Evolutionary conservation across 2,113 vertebrate species (phyloP), one percentile per base, ranked within the genome.

Genomic region (Silurus glanis): DNA sequence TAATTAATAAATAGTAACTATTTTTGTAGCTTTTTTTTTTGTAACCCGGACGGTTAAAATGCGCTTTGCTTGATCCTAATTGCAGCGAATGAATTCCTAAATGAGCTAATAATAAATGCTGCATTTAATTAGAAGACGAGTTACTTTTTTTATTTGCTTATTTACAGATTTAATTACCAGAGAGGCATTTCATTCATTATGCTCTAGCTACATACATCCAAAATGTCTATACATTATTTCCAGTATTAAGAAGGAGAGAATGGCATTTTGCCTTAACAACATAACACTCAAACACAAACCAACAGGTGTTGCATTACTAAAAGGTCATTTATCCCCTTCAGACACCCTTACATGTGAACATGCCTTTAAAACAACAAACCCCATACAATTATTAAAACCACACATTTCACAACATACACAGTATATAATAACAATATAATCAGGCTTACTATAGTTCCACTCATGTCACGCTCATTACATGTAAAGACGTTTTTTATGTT

Each of bases 51-150:
- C 3, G 19, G 49, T 86, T 75, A 75, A 49, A 74, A 64, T 83
- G 49, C 14, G 6, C 17, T 28, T 16, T 49, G 6, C 61, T 21
- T 83, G 69, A 8, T 2, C 69, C 6, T 71, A 71, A 71, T 47
- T 69, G 72, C 75, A 67, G 58, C 62, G n/a, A 83, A 82, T 83
- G 61, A 59, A 62, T 81, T 80, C 67, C 25, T 76, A 67, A 62
- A 55, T 83, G 85, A 71, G 28, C 47, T 58, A 45, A 88, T 74
- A 78, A 82, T 28, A 88, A 85, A 78, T 56, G 64, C 7, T 78
- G 64, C 56, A 78, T 12, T 71, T 75, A 78, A 71, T 80, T 76
- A 51, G 62, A 84, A 78, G 49, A 74, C 1, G 16, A 55, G 47
- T 80, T 16, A 67, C 49, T 37, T 49, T 76, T n/a, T 83, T n/a